Evolutionary conservation across 2,113 vertebrate species (phyloP), one percentile per base, ranked within the genome.

Genomic region (Galemys pyrenaicus): DNA sequence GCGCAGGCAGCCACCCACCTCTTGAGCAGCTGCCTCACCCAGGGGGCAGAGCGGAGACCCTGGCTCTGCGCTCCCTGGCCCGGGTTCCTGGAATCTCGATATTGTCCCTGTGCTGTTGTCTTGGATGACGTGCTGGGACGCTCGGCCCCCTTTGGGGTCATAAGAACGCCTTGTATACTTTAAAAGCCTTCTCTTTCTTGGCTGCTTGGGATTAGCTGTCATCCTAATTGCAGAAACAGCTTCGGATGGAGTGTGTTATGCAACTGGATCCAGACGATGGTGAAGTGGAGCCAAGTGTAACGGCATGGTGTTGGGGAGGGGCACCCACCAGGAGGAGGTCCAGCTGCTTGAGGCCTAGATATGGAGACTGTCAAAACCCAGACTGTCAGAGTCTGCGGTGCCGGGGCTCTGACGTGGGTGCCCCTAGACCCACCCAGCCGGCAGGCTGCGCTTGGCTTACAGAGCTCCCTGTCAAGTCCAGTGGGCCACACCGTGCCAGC

Each of bases 181-280:
- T 89, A 90, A 92, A 91, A 94, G 91, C 89, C 87, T 65, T 65
- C 75, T 67, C 82, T 94, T 80, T 96, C 90, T 91, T 93, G 95
- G 96, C 95, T 93, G 89, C 94, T 54, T 28, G 94, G 93, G 87
- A 56, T 81, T 80, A 93, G 96, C 89, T 94, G 96, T 97, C 96
- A 93, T 93, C 94, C 77, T 97, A 89, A 97, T 95, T 93, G 95
- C 96, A 94, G 96, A 97, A 94, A 96, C 97, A 96, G 97, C 94
- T 96, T 37, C 64, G 94, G 83, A 83, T 0, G 26, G 49, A 78
- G 95, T 12, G 65, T 85, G 95, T 96, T 97, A 92, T 67, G 91
- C 94, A 97, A 93, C 93, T 73, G 75, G 71, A 92, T 35, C 84
- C 94, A 90, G 95, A 94, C 84, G 13, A 60, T 4, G 87, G 74